Percentiles rank a stretch among this genome's conserved stretches.
phyloP scores from a whole-genome alignment of 2,888 invertebrate species.

The Mesorhabditis belari region DNA sequence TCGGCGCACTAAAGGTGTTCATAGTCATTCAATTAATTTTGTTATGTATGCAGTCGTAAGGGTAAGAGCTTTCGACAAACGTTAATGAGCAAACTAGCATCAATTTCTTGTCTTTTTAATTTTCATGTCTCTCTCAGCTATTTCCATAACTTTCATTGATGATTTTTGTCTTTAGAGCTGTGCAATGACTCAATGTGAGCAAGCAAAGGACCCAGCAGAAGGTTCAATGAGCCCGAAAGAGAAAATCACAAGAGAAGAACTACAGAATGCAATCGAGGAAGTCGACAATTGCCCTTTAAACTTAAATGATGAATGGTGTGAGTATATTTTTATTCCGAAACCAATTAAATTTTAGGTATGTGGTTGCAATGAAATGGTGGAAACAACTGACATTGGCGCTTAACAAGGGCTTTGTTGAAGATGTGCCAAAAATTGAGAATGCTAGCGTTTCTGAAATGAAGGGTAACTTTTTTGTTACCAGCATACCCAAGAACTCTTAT shows the following conservation, averaged over 20 bases:
- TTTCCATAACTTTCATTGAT: too few relatives aligned
- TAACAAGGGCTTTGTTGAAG: conserved; percentile 16
- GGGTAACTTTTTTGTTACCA: neutral
- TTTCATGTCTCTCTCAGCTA: too few relatives aligned
- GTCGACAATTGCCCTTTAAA: conserved; percentile 12
- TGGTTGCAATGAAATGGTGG: conserved; percentile 35
- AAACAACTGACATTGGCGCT: conserved; percentile 12
- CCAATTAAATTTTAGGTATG: conserved; percentile 32
- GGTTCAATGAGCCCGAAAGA: neutral
- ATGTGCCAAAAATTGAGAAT: conserved; percentile 27
- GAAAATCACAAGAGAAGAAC: conserved; percentile 6
- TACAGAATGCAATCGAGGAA: conserved; percentile 9
- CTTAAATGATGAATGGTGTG: conserved; percentile 21
- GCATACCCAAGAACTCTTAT: neutral
- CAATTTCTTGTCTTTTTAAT: too few relatives aligned
- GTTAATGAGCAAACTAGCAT: too few relatives aligned
- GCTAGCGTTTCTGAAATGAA: conserved; percentile 11
- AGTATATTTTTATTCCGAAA: neutral
- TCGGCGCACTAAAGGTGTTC: too few relatives aligned
- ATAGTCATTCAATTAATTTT: too few relatives aligned
- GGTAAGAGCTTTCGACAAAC: too few relatives aligned
- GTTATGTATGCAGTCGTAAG: too few relatives aligned
- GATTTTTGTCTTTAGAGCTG: too few relatives aligned
- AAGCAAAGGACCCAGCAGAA: neutral
- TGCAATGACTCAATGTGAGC: neutral